Evolutionary conservation across 2,888 invertebrate species (phyloP).

Genomic region (Uloborus plumipes): DNA sequence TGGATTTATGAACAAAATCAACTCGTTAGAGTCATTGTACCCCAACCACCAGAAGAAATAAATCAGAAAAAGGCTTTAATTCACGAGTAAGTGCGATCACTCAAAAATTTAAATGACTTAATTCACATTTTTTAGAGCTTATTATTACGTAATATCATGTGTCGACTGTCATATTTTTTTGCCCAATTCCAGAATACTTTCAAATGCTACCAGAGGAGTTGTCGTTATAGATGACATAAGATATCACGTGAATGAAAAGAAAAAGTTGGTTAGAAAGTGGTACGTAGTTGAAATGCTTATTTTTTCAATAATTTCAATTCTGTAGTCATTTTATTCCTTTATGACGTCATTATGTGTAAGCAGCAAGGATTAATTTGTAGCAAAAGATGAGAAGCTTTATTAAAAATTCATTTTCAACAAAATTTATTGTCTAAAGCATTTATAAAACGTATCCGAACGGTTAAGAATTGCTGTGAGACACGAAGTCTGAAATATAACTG

Average conservation of each 20-base stretch:
- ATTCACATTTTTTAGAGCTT: not conserved
- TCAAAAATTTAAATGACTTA: not conserved
- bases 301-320: not conserved
- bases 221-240: slow-evolving; percentile 85
- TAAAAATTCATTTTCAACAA: no score
- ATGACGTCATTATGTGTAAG: no score
- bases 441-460: no score
- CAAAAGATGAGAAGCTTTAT: no score
- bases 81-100: slow-evolving; percentile 72
- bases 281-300: slow-evolving; percentile 13
- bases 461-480: no score
- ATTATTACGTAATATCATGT: not conserved
- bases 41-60: slow-evolving; percentile 84
- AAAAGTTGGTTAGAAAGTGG: slow-evolving; percentile 59
- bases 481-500: no score
- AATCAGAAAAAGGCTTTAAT: slow-evolving; percentile 81
- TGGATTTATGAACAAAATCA: slow-evolving; percentile 91
- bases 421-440: no score
- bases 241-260: slow-evolving; percentile 74
- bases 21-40: slow-evolving; percentile 86
- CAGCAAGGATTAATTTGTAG: no score
- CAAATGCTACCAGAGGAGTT: slow-evolving; percentile 82
- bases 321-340: no score
- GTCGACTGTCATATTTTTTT: not conserved
- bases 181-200: slow-evolving; percentile 72